Evolutionary conservation across 2,888 invertebrate species (phyloP).

Genomic region (Plebejus melissa): DNA sequence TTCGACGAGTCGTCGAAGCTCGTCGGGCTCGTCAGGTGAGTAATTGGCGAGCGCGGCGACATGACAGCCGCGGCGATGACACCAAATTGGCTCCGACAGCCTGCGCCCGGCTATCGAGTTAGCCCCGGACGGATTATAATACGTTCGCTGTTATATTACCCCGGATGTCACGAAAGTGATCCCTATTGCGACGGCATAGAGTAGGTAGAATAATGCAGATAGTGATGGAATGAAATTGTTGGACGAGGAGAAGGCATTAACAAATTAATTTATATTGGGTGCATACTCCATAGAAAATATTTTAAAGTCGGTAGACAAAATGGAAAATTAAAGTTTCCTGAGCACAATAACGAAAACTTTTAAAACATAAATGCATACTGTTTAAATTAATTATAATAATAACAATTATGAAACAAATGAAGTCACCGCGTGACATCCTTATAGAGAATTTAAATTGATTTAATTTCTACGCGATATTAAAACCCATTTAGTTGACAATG

Average conservation of each 20-base stretch:
- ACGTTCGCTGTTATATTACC: neutral
- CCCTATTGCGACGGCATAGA: neutral
- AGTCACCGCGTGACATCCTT: neutral
- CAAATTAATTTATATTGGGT: neutral
- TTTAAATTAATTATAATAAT: too few relatives aligned
- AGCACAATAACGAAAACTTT: too few relatives aligned
- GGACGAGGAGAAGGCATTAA: neutral
- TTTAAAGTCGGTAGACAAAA: too few relatives aligned
- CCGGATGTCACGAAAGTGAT: neutral
- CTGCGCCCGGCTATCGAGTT: conserved; percentile 24
- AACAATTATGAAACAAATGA: neutral
- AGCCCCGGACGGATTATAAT: neutral
- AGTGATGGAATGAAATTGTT: neutral
- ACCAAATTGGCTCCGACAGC: conserved; percentile 37
- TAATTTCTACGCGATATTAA: neutral
- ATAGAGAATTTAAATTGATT: neutral
- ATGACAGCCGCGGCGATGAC: conserved; percentile 37
- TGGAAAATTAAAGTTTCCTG: too few relatives aligned
- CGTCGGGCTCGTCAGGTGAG: conserved; percentile 33
- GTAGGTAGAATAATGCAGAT: neutral
- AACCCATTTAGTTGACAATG: neutral
- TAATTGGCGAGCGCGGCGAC: conserved; percentile 37
- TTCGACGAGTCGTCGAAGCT: neutral
- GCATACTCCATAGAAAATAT: neutral
- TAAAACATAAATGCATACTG: too few relatives aligned